Percentiles rank a stretch among this genome's conserved stretches.
Evolutionary conservation across 2,113 vertebrate species (phyloP).

Genomic region (Choloepus hoffmanni): DNA sequence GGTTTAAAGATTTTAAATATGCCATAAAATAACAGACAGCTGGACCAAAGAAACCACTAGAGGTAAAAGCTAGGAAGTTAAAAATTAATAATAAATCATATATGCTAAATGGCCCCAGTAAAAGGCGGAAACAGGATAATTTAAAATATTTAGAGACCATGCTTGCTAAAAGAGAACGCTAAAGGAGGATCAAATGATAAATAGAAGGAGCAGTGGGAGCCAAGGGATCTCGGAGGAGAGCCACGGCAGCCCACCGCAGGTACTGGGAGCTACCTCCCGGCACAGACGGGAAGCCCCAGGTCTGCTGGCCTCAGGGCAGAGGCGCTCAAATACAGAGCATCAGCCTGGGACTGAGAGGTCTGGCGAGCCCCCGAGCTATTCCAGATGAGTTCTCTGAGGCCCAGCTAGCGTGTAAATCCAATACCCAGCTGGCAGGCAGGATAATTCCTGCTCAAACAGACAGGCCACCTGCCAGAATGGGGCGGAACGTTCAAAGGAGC

Average conservation of each 20-base stretch:
- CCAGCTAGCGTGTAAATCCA: background rate
- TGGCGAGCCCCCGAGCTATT: background rate
- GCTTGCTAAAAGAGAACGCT: background rate
- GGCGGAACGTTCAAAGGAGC: background rate
- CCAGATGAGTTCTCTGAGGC: background rate
- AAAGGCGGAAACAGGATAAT: background rate
- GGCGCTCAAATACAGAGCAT: too few relatives aligned
- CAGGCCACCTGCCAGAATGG: background rate
- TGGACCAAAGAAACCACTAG: background rate
- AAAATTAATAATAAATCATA: background rate
- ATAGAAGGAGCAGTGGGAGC: background rate
- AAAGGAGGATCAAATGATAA: background rate
- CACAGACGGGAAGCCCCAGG: too few relatives aligned
- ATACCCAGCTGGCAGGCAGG: background rate
- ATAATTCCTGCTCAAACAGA: conserved; percentile 12
- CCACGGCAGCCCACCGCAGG: background rate
- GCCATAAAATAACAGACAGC: background rate
- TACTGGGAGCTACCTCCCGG: background rate
- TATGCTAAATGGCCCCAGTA: background rate
- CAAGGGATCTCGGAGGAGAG: background rate
- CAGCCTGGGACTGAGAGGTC: background rate
- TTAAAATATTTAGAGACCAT: background rate
- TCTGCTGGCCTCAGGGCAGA: background rate
- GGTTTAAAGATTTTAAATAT: background rate
- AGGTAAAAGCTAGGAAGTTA: background rate